These are phyloP conservation scores for Staurois parvus DNA, from an alignment of 2,797 vertebrate genomes.

Conservation along the genomic window DNA sequence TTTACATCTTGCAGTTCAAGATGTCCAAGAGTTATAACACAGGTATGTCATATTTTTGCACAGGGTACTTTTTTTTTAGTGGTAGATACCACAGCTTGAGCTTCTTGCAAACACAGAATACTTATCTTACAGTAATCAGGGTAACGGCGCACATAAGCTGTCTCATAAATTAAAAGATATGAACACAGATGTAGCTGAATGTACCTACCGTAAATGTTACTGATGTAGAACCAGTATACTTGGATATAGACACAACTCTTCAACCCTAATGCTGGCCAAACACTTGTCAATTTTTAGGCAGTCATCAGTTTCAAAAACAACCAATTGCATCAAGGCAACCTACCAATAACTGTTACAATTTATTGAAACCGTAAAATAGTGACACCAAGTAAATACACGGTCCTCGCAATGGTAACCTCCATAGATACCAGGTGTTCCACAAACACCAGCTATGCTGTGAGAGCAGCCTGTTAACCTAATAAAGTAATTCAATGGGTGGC, in stretches of 20 bases:
- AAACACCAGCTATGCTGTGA: too few relatives aligned
- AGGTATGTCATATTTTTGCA: not conserved
- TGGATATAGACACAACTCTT: not conserved
- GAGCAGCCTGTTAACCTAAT: not conserved
- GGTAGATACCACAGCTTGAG: not conserved
- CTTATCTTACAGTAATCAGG: not conserved
- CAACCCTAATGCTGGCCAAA: not conserved
- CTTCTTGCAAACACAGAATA: not conserved
- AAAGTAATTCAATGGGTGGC: not conserved
- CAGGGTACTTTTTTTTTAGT: not conserved
- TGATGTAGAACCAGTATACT: not conserved
- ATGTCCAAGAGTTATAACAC: not conserved
- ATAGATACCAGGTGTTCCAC: too few relatives aligned
- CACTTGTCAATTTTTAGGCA: not conserved
- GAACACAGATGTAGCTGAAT: not conserved
- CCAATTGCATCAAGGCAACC: not conserved
- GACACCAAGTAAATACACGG: not conserved
- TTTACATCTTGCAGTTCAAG: slow-evolving; percentile 20
- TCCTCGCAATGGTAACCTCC: too few relatives aligned
- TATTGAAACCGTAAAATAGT: too few relatives aligned
- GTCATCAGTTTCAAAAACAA: not conserved
- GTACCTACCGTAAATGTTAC: not conserved
- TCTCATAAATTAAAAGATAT: not conserved
- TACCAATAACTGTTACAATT: too few relatives aligned
- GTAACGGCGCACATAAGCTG: too few relatives aligned